Evolutionary conservation across 2,888 invertebrate species (phyloP).

Genomic region (Aplocera efformata): DNA sequence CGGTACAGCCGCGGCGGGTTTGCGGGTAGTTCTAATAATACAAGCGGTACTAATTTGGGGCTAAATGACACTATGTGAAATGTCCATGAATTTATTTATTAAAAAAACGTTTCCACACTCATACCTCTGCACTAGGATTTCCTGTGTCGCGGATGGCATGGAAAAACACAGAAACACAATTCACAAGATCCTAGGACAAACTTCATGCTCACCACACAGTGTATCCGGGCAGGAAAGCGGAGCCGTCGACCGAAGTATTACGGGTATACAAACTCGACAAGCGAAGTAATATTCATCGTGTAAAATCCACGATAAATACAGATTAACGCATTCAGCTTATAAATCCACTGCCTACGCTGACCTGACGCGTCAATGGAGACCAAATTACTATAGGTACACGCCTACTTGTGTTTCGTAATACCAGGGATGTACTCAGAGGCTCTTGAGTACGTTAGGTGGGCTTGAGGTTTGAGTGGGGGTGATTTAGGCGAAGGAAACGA

Average conservation of each 20-base stretch:
- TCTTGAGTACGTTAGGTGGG: background rate
- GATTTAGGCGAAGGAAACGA: background rate
- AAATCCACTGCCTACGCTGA: conserved; percentile 32
- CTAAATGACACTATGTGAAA: too few species aligned
- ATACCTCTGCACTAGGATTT: too few species aligned
- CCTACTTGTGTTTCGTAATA: conserved; percentile 16
- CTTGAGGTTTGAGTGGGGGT: background rate
- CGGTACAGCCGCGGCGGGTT: too few species aligned
- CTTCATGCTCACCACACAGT: too few species aligned
- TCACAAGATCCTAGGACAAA: too few species aligned
- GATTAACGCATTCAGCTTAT: conserved; percentile 19
- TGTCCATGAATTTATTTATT: too few species aligned
- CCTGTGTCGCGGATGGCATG: too few species aligned
- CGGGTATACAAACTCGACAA: conserved; percentile 18
- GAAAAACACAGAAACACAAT: too few species aligned
- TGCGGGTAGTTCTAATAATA: too few species aligned
- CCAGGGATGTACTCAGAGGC: conserved; percentile 3
- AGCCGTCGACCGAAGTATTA: conserved; percentile 2
- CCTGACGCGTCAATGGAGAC: conserved; percentile 23
- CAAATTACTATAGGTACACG: conserved; percentile 20
- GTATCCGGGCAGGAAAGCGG: too few species aligned
- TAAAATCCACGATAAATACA: conserved; percentile 5
- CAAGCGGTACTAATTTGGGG: too few species aligned
- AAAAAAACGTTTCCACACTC: too few species aligned
- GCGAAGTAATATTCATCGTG: conserved; percentile 11